Evolutionary conservation across 2,888 invertebrate genomes (phyloP).

Genomic region (Agelastica alni): DNA sequence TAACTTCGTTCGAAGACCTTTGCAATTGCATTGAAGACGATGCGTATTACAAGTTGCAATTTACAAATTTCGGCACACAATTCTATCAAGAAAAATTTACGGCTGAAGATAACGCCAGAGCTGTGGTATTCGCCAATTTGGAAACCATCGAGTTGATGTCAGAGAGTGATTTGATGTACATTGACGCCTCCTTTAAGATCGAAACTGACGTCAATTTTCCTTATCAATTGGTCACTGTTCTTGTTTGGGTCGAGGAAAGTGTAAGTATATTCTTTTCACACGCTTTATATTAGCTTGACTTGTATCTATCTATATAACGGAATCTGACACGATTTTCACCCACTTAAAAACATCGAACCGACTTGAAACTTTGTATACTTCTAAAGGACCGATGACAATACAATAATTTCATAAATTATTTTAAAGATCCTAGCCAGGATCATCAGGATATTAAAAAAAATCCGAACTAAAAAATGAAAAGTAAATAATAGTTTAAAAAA

Average conservation of each 20-base stretch:
- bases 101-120: conserved; percentile 53
- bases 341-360: too few species aligned
- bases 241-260: conserved; percentile 51
- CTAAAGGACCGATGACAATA: too few species aligned
- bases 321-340: too few species aligned
- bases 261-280: conserved; percentile 50
- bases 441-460: too few species aligned
- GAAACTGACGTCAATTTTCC: conserved; percentile 47
- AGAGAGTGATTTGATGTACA: conserved; percentile 50
- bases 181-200: conserved; percentile 52
- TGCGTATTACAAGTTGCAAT: conserved; percentile 48
- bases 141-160: conserved; percentile 45
- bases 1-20: conserved; percentile 49
- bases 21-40: conserved; percentile 47
- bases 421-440: too few species aligned
- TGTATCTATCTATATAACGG: too few species aligned
- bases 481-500: too few species aligned
- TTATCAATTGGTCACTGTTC: conserved; percentile 50
- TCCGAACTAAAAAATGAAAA: too few species aligned
- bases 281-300: too few species aligned
- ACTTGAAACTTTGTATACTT: too few species aligned
- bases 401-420: too few species aligned
- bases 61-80: conserved; percentile 46
- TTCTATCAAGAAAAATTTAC: conserved; percentile 67
- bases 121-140: conserved; percentile 49